Evolutionary conservation across 2,797 vertebrate genomes (phyloP), one percentile per base, ranked within the genome.

Genomic region (Spheniscus humboldti): DNA sequence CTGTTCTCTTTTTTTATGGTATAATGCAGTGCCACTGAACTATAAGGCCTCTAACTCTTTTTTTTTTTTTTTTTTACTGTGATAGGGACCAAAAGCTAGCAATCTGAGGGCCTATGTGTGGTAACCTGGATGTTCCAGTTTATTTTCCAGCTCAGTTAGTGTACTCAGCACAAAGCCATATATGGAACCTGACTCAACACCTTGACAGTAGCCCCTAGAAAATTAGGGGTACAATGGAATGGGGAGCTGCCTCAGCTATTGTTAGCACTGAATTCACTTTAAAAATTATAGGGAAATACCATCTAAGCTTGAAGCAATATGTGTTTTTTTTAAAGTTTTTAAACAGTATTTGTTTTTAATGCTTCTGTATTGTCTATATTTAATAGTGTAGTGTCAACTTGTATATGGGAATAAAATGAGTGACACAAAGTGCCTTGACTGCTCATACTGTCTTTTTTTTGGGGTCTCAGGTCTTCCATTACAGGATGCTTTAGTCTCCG

Each of bases 211-310:
- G 41, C 57, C 75, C 47, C 67, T 56, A 8, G 28, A 41, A 82
- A 59, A 79, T 31, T 17, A 68, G 71, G 85, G 87, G 41, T 57
- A 28, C 37, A 84, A 86, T 14, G 39, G 48, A 92, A 59, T 8
- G 79, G 68, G 67, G 88, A 83, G 68, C 68, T 95, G 78, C 64
- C 94, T 90, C 86, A 76, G 90, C 77, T 66, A 11, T 57, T 87
- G 74, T 92, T 96, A 90, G 95, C 94, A 96, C 96, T 95, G 93
- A 85, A 90, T 87, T 97, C 97, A 97, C 97, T 97, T 97, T 97
- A 96, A 85, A 93, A 94, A 75, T 64, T 81, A 80, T 86, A 94
- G 79, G 93, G 85, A 90, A 79, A 84, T 41, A 95, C 67, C 84
- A 94, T 91, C 68, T 63, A 91, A 78, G 96, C 92, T 93, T 96